A percentile compares a stretch with the other conserved stretches of the same genome.
Evolutionary conservation across 2,888 invertebrate genomes (phyloP).

Genomic region (Lepas anatifera): DNA sequence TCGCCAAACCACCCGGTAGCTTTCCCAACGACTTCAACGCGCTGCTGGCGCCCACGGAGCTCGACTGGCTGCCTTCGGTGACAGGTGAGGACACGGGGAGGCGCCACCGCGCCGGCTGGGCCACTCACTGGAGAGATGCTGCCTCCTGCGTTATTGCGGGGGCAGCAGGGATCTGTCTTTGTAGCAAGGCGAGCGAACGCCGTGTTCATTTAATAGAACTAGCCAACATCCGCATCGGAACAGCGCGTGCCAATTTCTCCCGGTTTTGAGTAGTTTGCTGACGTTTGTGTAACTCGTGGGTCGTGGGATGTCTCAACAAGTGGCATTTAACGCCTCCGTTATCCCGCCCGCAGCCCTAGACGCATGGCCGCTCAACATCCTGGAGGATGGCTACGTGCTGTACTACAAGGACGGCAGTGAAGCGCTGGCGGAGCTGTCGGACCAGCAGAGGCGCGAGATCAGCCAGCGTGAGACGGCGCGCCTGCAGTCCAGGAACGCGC

Average conservation of each 20-base stretch:
- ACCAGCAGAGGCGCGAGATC: slow-evolving; percentile 49
- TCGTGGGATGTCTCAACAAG: no score
- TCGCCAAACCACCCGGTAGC: slow-evolving; percentile 45
- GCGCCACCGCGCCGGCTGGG: no score
- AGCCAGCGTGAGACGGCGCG: slow-evolving; percentile 43
- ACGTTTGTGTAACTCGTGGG: no score
- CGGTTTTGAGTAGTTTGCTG: no score
- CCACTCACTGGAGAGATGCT: no score
- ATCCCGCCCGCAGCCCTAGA: slow-evolving; percentile 39
- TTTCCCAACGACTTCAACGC: slow-evolving; percentile 53
- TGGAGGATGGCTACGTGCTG: slow-evolving; percentile 49
- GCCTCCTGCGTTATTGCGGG: no score
- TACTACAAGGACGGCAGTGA: slow-evolving; percentile 48
- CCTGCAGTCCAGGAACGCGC: slow-evolving; percentile 36
- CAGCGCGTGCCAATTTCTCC: no score
- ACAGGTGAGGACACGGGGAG: not conserved
- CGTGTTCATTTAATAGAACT: no score
- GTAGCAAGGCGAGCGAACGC: no score
- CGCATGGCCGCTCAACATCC: slow-evolving; percentile 44
- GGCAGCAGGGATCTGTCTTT: no score
- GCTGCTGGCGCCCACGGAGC: slow-evolving; percentile 45
- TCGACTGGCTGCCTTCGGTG: slow-evolving; percentile 41
- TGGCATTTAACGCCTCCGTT: no score
- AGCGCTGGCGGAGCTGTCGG: slow-evolving; percentile 37
- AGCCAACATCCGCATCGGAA: no score